Evolutionary conservation across 2,888 invertebrate species (phyloP).

Genomic region (Rapana venosa): DNA sequence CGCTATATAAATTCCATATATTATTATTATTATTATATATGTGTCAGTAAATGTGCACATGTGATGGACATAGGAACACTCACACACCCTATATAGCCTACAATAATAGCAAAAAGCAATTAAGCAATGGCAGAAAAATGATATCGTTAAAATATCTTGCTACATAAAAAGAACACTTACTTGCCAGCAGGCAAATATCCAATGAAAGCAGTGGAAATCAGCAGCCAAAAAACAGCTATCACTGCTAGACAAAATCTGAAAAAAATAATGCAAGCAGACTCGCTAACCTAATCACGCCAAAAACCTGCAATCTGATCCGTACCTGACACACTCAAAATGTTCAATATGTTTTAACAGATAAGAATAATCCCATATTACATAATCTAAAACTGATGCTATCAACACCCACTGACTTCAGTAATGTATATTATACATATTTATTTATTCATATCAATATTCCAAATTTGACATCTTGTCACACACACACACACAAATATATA

Average conservation of each 20-base stretch:
- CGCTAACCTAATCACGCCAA: too few species aligned
- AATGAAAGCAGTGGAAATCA: slow-evolving; percentile 75
- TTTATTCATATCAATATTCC: background rate
- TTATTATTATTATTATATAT: too few species aligned
- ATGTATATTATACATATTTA: background rate
- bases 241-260: slow-evolving; percentile 66
- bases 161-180: slow-evolving; percentile 59
- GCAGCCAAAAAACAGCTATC: slow-evolving; percentile 69
- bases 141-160: background rate
- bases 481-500: background rate
- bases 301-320: background rate
- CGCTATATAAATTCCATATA: too few species aligned
- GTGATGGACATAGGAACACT: background rate
- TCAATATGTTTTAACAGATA: background rate
- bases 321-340: background rate
- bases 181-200: slow-evolving; percentile 75
- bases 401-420: too few species aligned
- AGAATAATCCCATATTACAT: background rate
- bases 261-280: background rate
- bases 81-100: background rate
- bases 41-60: background rate
- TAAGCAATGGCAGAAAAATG: background rate
- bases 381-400: background rate
- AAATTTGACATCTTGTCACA: background rate
- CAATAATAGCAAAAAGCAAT: background rate